Evolutionary conservation across 2,113 vertebrate species (phyloP), one percentile per base, ranked within the genome.

Genomic region (Heteronetta atricapilla): DNA sequence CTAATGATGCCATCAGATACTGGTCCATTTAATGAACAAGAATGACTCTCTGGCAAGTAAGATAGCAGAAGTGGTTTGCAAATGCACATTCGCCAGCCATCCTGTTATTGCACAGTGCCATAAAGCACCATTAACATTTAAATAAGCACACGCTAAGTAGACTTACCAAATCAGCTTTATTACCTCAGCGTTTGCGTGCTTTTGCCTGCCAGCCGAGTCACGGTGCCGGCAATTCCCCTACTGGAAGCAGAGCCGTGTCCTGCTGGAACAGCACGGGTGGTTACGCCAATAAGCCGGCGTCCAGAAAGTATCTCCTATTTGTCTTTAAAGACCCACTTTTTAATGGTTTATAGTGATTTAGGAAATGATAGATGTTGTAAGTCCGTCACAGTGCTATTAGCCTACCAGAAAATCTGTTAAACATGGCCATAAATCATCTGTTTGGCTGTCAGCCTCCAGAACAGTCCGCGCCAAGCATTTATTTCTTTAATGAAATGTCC

Each of bases 11-110:
- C 82, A 50, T 79, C 82, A 69, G 89, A 82, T 42, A 62, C 48
- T 73, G 70, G 66, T 77, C 89, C 82, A 66, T 85, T 70, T 17
- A 58, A 13, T 50, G 58, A 85, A 60, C n/a, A 34, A 20, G 67
- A 91, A 38, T 87, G 89, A 88, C 92, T 97, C 84, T 82, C 10
- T 89, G 58, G 53, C 77, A 89, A 79, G 86, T 81, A 68, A 90
- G 85, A 59, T 13, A 86, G 33, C 83, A 88, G 88, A 83, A 88
- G 73, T 48, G 31, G 52, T 89, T 76, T 73, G 38, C 68, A 82
- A 88, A 87, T 85, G 53, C 31, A 33, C 53, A 13, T 69, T 79
- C 28, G 33, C 62, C 48, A 52, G 59, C 48, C 8, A 2, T 18
- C 23, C 73, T 26, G 66, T 91, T 85, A 92, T 64, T 34, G 81